Percentiles rank a stretch among this genome's conserved stretches.
Evolutionary conservation across 2,113 vertebrate genomes (phyloP).

Genomic region (Anolis carolinensis): DNA sequence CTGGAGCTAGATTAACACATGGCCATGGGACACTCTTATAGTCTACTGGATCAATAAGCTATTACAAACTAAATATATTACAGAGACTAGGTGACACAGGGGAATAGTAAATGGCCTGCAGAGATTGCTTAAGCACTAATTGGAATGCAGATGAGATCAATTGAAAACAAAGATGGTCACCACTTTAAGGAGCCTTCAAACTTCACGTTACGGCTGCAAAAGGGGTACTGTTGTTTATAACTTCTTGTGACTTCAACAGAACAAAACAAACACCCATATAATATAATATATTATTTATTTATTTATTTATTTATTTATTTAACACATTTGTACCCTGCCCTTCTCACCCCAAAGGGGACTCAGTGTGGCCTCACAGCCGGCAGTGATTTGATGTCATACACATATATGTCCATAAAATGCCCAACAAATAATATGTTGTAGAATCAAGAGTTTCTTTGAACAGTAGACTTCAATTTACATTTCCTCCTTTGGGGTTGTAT

Average conservation of each 20-base stretch:
- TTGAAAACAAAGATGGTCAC: slow-evolving; percentile 2
- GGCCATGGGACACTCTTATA: not conserved
- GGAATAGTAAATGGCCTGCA: not conserved
- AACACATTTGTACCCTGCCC: no score
- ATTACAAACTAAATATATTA: slow-evolving; percentile 16
- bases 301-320: no score
- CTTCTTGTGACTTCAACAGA: not conserved
- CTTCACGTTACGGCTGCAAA: not conserved
- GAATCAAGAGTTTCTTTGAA: not conserved
- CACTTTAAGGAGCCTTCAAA: not conserved
- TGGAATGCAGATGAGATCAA: not conserved
- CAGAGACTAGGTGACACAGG: not conserved
- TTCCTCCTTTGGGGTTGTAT: no score
- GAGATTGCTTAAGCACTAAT: slow-evolving; percentile 16
- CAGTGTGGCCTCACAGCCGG: no score
- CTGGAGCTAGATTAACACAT: slow-evolving; percentile 6
- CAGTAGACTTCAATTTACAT: no score
- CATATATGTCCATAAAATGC: no score
- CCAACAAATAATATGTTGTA: no score
- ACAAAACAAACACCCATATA: not conserved
- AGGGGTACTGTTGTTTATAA: not conserved
- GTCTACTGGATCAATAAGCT: slow-evolving; percentile 4
- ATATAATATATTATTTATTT: no score
- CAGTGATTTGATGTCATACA: no score
- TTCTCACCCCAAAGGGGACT: no score